Base-by-base conservation (phyloP, 2,888 invertebrate genomes). In the Xanthia togata region DNA sequence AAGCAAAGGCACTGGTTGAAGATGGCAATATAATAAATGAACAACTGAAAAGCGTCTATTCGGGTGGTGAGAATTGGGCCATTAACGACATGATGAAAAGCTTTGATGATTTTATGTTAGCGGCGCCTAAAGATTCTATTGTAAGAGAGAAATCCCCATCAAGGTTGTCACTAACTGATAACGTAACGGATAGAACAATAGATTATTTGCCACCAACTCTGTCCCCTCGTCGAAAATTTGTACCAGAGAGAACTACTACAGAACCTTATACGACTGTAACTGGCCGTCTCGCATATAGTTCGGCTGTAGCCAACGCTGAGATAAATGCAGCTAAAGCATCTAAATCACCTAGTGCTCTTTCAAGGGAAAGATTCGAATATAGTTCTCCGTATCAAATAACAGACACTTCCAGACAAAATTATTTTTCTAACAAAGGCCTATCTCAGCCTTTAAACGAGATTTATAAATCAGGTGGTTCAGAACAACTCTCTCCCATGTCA, bases 1-100 rank as follows among this genome's bases (percentile, higher is more conserved):
- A 97, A 92, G 97, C 97, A 1, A 97, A 97, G 89, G 93, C 97
- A 60, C 93, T 97, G 57, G 97, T 97, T 62, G 97, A 97, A 93
- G 97, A 97, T 90, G 97, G 97, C 8, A 97, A 97, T 89, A 97
- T 97, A 84, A 97, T 98, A 87, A 97, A 98, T 87, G 98, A 98
- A 91, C 98, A 98, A 89, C 93, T 98, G 70, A 97, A 98, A 90
- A 97, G 97, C 90, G 97, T 98, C 68, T 98, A 98, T 88, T 96
- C 97, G 0, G 97, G 98, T 85, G 94, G 95, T 72, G 97, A 97
- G 82, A 97, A 97, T 90, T 98, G 98, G 98, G 97, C 97, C 55
- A 98, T 98, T 87, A 97, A 97, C 72, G 97, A 97, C 86, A 97
- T 97, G 93, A 97, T 97, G 88, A 97, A 97, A 88, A 97, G 96